phyloP scores from a whole-genome alignment of 2,113 vertebrate genomes.

The Dipodomys ordii region DNA sequence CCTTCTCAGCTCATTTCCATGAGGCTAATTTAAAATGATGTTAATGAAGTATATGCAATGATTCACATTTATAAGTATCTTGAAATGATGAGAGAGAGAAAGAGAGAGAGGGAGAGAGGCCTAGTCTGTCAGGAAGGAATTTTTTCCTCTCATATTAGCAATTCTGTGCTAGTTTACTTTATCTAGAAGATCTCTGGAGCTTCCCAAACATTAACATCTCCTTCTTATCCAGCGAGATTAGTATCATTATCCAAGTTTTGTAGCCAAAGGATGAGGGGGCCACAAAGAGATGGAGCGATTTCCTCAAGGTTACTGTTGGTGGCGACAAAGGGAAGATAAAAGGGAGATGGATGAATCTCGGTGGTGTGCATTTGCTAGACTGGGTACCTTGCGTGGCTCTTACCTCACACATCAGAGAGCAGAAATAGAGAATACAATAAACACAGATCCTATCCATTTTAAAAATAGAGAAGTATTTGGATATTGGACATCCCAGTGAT shows the following conservation, averaged over 20 bases:
- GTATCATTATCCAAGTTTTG: slow-evolving; percentile 75
- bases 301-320: slow-evolving; percentile 75
- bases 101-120: not conserved
- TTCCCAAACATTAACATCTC: slow-evolving; percentile 73
- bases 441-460: slow-evolving; percentile 9
- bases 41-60: slow-evolving; percentile 15
- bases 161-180: slow-evolving; percentile 70
- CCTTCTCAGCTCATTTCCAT: slow-evolving; percentile 41
- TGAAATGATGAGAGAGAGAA: slow-evolving; percentile 46
- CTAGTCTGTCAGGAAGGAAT: not conserved
- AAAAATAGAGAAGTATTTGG: slow-evolving; percentile 53
- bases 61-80: not conserved
- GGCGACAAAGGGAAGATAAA: slow-evolving; percentile 59
- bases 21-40: slow-evolving; percentile 56
- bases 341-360: slow-evolving; percentile 66
- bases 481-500: slow-evolving; percentile 40
- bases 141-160: slow-evolving; percentile 52
- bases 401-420: not conserved
- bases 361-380: slow-evolving; percentile 13
- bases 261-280: slow-evolving; percentile 34
- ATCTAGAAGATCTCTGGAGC: slow-evolving; percentile 69
- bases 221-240: slow-evolving; percentile 76
- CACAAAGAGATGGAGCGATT: slow-evolving; percentile 77
- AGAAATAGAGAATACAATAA: slow-evolving; percentile 33
- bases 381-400: slow-evolving; percentile 26